Percentiles rank a stretch among this genome's conserved stretches.
These are phyloP conservation scores for Orthonychiurus folsomi DNA, from an alignment of 2,888 invertebrate species.

Conservation along the genomic window DNA sequence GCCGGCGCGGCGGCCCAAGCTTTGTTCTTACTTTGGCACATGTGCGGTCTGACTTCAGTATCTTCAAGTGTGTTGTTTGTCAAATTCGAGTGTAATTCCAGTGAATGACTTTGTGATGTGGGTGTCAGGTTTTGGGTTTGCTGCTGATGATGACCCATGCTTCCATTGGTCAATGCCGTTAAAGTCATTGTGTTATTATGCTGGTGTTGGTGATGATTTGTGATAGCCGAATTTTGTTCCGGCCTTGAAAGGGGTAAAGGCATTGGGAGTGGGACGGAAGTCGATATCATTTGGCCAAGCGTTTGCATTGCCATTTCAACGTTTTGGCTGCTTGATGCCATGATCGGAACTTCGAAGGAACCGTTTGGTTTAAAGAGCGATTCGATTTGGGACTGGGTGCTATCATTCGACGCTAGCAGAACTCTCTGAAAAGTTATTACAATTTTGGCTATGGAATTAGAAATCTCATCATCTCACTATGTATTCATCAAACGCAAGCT, in stretches of 20 bases:
- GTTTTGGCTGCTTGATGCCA: not conserved
- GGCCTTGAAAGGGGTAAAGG: not conserved
- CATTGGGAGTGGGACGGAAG: not conserved
- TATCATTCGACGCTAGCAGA: not conserved
- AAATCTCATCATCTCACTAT: too few relatives aligned
- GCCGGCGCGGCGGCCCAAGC: too few relatives aligned
- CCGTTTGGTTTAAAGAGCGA: not conserved
- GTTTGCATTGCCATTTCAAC: not conserved
- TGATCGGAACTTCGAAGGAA: not conserved
- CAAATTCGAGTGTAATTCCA: not conserved
- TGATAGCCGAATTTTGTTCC: not conserved
- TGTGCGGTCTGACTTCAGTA: conserved; percentile 20
- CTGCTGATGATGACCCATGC: not conserved
- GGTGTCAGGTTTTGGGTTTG: not conserved
- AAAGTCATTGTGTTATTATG: not conserved
- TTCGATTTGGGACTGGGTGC: not conserved
- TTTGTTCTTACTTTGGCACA: too few relatives aligned
- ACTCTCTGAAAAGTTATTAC: not conserved
- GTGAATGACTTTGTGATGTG: not conserved
- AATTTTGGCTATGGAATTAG: too few relatives aligned
- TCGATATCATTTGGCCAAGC: not conserved
- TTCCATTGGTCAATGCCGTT: not conserved
- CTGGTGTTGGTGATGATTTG: not conserved
- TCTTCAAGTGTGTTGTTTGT: not conserved
- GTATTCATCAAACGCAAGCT: not conserved